Evolutionary conservation across 2,888 invertebrate genomes (phyloP).

Genomic region (Meiosimyza platycephala): DNA sequence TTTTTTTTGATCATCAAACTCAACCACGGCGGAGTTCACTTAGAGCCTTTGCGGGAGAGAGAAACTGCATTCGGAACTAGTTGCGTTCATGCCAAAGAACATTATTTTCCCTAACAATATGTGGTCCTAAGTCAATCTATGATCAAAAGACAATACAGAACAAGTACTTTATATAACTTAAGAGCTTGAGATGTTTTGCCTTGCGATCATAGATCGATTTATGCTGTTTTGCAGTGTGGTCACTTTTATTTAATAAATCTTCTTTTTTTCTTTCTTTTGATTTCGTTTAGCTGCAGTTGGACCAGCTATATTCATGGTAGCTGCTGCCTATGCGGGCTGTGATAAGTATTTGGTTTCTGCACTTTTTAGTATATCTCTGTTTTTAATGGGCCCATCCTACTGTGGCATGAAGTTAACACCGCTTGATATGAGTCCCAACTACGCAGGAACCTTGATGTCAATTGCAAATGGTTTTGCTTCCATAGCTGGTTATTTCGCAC

Average conservation of each 20-base stretch:
- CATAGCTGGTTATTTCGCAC: slow-evolving; percentile 75
- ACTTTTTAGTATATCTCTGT: slow-evolving; percentile 74
- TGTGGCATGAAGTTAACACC: slow-evolving; percentile 75
- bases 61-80: too few species aligned
- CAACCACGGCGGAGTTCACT: too few species aligned
- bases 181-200: too few species aligned
- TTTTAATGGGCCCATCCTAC: slow-evolving; percentile 78
- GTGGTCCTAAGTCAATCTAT: too few species aligned
- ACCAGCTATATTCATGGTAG: slow-evolving; percentile 73
- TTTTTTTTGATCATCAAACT: too few species aligned
- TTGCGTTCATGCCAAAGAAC: too few species aligned
- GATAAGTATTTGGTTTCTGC: slow-evolving; percentile 70
- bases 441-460: slow-evolving; percentile 75
- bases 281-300: slow-evolving; percentile 68
- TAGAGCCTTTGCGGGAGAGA: too few species aligned
- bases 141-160: too few species aligned
- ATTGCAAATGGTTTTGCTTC: slow-evolving; percentile 77
- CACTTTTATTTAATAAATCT: not conserved
- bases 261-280: slow-evolving; percentile 6
- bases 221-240: too few species aligned
- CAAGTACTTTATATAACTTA: too few species aligned
- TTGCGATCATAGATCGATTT: too few species aligned
- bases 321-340: slow-evolving; percentile 75
- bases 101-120: too few species aligned
- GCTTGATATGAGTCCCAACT: slow-evolving; percentile 74